Conservation (phyloP, 2,888 invertebrate species). For the Ormyrus thymus region DNA sequence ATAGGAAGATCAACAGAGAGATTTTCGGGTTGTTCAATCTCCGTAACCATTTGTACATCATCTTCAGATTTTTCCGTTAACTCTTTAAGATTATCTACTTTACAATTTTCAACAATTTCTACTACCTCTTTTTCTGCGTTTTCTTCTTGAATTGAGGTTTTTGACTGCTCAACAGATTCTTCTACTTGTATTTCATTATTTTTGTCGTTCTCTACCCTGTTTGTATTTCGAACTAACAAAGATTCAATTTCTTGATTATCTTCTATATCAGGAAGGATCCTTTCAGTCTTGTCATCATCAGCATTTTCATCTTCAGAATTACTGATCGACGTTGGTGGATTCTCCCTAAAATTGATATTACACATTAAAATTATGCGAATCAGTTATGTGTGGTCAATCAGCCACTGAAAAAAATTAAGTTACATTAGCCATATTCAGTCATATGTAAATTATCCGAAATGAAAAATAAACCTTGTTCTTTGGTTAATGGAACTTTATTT, state of each 20-base stretch:
- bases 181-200: slow-evolving; percentile 14
- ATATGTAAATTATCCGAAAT: no score
- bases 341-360: slow-evolving; percentile 37
- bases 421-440: no score
- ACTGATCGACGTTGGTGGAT: slow-evolving; percentile 33
- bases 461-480: no score
- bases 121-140: slow-evolving; percentile 3
- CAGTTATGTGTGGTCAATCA: no score
- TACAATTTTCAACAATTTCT: slow-evolving; percentile 11
- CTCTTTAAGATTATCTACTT: slow-evolving; percentile 18
- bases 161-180: slow-evolving; percentile 24
- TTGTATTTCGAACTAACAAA: slow-evolving; percentile 25
- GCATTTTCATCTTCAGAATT: slow-evolving; percentile 22
- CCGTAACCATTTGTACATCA: slow-evolving; percentile 45
- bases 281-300: slow-evolving; percentile 66
- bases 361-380: no score
- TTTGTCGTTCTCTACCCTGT: slow-evolving; percentile 27
- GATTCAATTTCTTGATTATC: slow-evolving; percentile 59
- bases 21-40: slow-evolving; percentile 56
- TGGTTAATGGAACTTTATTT: no score
- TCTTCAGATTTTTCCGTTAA: slow-evolving; percentile 14
- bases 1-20: neutral
- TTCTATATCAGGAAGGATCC: slow-evolving; percentile 66
- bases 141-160: slow-evolving; percentile 43
- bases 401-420: no score